These are phyloP conservation scores for Thryonomys swinderianus DNA, from an alignment of 2,113 vertebrate species.

Conservation along the genomic window DNA sequence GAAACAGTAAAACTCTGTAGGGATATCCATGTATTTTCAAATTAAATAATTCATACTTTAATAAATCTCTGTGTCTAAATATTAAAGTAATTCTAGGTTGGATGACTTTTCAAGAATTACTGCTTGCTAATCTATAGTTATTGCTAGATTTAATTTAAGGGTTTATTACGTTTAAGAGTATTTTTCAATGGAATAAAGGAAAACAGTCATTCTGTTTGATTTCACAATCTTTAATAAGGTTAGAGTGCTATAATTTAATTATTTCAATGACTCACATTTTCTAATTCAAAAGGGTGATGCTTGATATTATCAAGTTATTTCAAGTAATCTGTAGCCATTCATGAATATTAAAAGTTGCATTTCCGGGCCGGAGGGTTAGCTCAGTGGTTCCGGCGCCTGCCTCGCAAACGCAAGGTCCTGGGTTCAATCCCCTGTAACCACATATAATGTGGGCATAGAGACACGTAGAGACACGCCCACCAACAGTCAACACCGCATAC, in stretches of 20 bases:
- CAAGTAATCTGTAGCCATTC: not conserved
- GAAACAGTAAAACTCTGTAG: slow-evolving; percentile 11
- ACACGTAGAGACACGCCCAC: too few relatives aligned
- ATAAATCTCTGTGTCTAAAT: slow-evolving; percentile 33
- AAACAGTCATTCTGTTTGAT: slow-evolving; percentile 28
- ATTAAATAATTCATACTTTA: slow-evolving; percentile 52
- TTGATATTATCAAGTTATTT: slow-evolving; percentile 33
- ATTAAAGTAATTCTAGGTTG: slow-evolving; percentile 1
- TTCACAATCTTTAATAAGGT: slow-evolving; percentile 51
- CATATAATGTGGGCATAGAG: too few relatives aligned
- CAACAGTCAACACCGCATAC: too few relatives aligned
- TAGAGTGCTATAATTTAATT: slow-evolving; percentile 51
- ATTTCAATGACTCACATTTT: slow-evolving; percentile 41
- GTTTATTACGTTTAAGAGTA: not conserved
- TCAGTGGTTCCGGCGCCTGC: too few relatives aligned
- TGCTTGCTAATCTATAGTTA: not conserved
- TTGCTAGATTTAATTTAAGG: slow-evolving; percentile 6
- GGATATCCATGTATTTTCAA: slow-evolving; percentile 7
- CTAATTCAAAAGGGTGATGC: slow-evolving; percentile 20
- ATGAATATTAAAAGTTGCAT: slow-evolving; percentile 32
- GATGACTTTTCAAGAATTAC: slow-evolving; percentile 33
- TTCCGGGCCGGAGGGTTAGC: not conserved
- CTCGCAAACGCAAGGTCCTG: too few relatives aligned
- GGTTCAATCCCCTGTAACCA: too few relatives aligned
- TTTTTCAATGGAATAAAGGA: slow-evolving; percentile 35